Conservation (phyloP, 2,797 vertebrate species). For the Aphelocoma californica region DNA sequence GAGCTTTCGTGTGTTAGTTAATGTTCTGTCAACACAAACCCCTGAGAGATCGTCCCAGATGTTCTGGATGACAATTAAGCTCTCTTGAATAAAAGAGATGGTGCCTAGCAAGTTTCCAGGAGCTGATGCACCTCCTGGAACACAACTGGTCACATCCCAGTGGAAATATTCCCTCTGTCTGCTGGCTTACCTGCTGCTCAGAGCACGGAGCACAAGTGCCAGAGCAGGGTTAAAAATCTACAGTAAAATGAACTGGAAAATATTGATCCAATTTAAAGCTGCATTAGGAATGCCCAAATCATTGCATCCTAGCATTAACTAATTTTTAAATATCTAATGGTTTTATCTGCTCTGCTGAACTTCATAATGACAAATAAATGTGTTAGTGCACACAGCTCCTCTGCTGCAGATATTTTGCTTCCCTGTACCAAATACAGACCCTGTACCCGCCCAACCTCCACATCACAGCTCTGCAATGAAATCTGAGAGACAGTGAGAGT, state of each 20-base stretch:
- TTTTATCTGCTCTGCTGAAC: constrained; percentile 64
- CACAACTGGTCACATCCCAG: neutral
- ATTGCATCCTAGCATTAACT: constrained; percentile 67
- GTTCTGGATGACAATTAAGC: constrained; percentile 53
- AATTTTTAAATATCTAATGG: constrained; percentile 64
- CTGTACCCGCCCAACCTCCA: neutral
- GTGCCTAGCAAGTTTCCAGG: neutral
- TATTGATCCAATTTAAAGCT: constrained; percentile 67
- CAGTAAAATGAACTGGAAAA: constrained; percentile 67
- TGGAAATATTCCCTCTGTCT: neutral
- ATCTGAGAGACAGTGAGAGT: accelerated
- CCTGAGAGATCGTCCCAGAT: constrained; percentile 40
- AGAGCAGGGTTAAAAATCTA: constrained; percentile 2
- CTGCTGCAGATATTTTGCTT: neutral
- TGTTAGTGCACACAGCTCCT: neutral
- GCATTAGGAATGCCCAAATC: constrained; percentile 56
- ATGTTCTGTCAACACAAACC: constrained; percentile 63
- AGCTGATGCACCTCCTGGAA: neutral
- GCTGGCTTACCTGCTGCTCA: neutral
- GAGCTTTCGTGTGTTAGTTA: constrained; percentile 61
- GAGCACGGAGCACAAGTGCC: neutral
- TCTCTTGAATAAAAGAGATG: constrained; percentile 7
- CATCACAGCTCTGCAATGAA: neutral
- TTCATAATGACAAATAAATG: constrained; percentile 63
- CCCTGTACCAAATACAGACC: neutral